phyloP scores from a whole-genome alignment of 2,797 vertebrate genomes.

The Coluber constrictor region DNA sequence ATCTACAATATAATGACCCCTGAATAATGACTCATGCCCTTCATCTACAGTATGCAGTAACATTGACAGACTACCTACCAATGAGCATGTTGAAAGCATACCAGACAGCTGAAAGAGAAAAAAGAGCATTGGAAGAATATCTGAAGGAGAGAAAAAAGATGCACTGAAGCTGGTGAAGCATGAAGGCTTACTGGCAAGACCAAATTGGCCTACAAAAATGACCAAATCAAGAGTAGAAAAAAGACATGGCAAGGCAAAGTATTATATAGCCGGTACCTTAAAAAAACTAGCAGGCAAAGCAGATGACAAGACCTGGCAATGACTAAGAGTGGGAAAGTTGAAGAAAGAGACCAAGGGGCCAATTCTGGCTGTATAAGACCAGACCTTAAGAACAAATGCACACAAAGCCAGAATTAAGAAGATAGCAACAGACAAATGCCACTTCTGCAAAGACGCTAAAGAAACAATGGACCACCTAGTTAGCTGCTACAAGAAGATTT shows the following conservation, averaged over 20 bases:
- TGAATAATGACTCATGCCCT: background rate
- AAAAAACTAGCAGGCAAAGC: background rate
- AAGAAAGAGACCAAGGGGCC: background rate
- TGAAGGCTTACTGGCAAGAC: background rate
- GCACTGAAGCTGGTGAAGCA: background rate
- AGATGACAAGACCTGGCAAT: background rate
- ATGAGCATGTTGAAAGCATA: background rate
- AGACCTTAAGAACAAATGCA: background rate
- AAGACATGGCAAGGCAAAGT: background rate
- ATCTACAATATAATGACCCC: background rate
- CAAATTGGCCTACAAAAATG: background rate
- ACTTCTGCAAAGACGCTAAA: background rate
- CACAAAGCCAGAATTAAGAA: background rate
- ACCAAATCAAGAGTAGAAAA: background rate
- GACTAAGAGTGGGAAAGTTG: background rate
- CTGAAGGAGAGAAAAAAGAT: background rate
- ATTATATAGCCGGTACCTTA: background rate
- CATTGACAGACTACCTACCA: background rate
- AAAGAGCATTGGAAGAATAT: background rate
- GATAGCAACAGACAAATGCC: background rate
- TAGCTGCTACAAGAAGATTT: background rate
- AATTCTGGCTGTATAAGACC: background rate
- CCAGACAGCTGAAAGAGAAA: background rate
- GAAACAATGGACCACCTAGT: background rate
- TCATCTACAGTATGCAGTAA: background rate